phyloP scores from a whole-genome alignment of 2,113 vertebrate genomes.

The Oncorhynchus tshawytscha region DNA sequence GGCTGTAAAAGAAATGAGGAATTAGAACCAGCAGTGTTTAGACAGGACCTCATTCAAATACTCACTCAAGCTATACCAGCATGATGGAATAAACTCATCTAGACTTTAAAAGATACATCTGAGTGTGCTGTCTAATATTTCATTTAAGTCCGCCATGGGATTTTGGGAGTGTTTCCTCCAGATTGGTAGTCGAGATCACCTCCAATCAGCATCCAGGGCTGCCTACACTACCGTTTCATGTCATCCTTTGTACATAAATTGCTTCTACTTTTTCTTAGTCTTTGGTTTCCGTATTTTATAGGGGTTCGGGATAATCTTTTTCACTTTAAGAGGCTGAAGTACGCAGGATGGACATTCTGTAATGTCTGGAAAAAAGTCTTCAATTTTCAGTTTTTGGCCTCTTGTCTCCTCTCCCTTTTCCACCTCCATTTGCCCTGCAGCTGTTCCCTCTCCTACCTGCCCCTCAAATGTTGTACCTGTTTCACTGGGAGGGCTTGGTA shows the following conservation, averaged over 20 bases:
- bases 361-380: conserved; percentile 20
- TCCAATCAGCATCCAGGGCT: background rate
- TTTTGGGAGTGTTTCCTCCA: background rate
- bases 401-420: background rate
- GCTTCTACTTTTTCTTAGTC: conserved; percentile 63
- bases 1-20: conserved; percentile 70
- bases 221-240: background rate
- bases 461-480: background rate
- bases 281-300: conserved; percentile 81
- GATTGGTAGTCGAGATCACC: background rate
- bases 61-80: conserved; percentile 73
- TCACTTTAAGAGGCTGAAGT: conserved; percentile 86
- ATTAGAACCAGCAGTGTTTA: conserved; percentile 74
- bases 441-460: background rate
- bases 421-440: background rate
- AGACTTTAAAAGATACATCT: conserved; percentile 58
- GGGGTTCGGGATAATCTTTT: conserved; percentile 88
- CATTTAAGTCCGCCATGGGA: background rate
- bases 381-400: conserved; percentile 76
- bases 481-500: background rate
- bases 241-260: background rate
- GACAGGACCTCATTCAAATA: conserved; percentile 71
- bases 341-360: conserved; percentile 23
- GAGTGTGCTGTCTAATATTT: conserved; percentile 6
- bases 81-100: conserved; percentile 84